Base-by-base conservation (phyloP, 2,113 vertebrate species). In the Campylorhamphus procurvoides region DNA sequence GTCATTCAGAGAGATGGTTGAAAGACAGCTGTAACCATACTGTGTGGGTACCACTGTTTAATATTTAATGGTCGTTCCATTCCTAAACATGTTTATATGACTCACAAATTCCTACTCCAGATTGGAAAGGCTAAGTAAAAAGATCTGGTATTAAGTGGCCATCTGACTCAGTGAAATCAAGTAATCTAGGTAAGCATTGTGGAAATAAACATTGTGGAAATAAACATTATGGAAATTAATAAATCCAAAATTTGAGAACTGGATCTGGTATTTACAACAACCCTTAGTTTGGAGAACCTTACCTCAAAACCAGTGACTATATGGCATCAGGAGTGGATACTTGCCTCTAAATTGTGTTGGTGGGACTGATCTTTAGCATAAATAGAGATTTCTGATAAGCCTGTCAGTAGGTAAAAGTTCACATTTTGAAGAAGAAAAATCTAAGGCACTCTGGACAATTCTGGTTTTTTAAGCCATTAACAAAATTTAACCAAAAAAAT, bases 71-170 rank as follows among this genome's bases (percentile, higher is more conserved):
- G 47, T 69, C 22, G 35, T 92, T 95, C 47, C 47, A 39, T 77
- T 93, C 89, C 72, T 95, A 90, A 94, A 92, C 2, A 0, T 50
- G 46, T 80, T 39, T 42, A 18, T 74, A 66, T 81, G 68, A 90
- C 42, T 95, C 79, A 84, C 23, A 90, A 90, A 86, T 85, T 94
- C 63, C 39, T 86, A 44, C 68, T 74, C 75, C 63, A 93, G 71
- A 94, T 46, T 44, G 39, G 37, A 74, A 96, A 90, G 31, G 14
- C 59, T 84, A 42, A 63, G 55, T 73, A 63, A 87, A 93, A 87
- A 77, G 14, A 62, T 72, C 23, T 73, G 69, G 19, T 66, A 49
- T 42, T 66, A 90, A 80, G 72, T 46, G 11, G 62, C 74, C 60
- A 67, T 83, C 76, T 89, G 44, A 56, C 35, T 84, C 76, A 47